Conservation (phyloP, 2,113 vertebrate species). For the Montifringilla adamsi region DNA sequence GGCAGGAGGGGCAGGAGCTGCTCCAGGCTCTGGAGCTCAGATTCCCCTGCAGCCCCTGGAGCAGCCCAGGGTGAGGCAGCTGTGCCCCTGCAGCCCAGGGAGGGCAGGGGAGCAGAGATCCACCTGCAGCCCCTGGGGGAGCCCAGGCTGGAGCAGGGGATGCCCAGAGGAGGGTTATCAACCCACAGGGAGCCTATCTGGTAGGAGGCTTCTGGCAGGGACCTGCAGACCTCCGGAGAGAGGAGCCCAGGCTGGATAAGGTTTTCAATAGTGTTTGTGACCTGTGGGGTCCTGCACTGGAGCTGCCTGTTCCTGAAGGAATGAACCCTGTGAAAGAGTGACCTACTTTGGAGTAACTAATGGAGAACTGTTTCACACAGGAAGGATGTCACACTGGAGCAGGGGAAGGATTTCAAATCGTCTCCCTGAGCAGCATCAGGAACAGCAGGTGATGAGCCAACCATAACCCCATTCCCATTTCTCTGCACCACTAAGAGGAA, state of each 20-base stretch:
- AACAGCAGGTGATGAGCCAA: fast-evolving
- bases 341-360: not conserved
- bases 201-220: not conserved
- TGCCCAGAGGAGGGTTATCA: not conserved
- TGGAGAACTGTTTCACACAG: not conserved
- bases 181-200: fast-evolving
- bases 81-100: not conserved
- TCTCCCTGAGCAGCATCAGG: not conserved
- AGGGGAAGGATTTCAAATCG: not conserved
- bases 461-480: not conserved
- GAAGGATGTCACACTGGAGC: fast-evolving
- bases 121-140: not conserved
- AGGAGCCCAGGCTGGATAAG: not conserved
- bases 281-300: too few relatives aligned
- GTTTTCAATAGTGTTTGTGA: not conserved
- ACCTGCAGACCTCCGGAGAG: not conserved
- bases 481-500: not conserved
- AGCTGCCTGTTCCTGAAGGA: not conserved
- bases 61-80: not conserved
- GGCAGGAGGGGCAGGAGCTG: not conserved
- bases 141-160: not conserved
- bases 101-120: not conserved
- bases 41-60: not conserved
- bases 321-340: not conserved
- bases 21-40: not conserved